phyloP scores from a whole-genome alignment of 2,888 invertebrate genomes.

The Aphidoletes aphidimyza region DNA sequence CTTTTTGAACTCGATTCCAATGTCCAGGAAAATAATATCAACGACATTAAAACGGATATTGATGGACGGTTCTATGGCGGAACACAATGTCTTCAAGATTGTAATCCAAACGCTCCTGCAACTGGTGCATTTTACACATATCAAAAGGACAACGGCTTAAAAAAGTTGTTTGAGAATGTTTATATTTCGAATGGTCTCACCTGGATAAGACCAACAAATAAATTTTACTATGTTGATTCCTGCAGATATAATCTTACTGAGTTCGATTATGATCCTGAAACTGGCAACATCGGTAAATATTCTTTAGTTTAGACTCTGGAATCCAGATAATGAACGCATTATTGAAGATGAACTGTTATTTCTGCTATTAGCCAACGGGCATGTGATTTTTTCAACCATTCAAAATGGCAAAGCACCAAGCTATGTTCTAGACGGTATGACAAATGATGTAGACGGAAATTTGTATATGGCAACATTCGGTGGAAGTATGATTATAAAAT shows the following conservation, averaged over 20 bases:
- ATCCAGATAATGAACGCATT: neutral
- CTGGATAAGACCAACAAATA: conserved; percentile 13
- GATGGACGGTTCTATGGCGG: conserved; percentile 75
- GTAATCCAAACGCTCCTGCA: neutral
- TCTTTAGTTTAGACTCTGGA: too few species aligned
- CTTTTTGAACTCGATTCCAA: conserved; percentile 69
- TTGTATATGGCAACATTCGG: conserved; percentile 23
- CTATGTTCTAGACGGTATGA: conserved; percentile 36
- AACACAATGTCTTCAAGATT: conserved; percentile 59
- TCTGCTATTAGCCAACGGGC: neutral
- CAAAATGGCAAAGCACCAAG: neutral
- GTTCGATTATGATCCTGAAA: conserved; percentile 26
- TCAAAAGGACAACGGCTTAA: neutral
- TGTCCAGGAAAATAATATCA: conserved; percentile 70
- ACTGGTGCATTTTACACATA: neutral
- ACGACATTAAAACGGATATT: conserved; percentile 78
- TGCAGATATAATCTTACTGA: neutral
- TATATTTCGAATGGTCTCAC: conserved; percentile 54
- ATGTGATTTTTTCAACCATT: neutral
- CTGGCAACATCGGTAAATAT: neutral
- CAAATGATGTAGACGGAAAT: conserved; percentile 30
- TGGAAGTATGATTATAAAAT: conserved; percentile 29
- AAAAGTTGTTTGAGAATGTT: neutral
- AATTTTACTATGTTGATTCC: conserved; percentile 52
- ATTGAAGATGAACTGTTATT: neutral